Base-by-base conservation (phyloP, 2,113 vertebrate genomes). In the Pelvicachromis taeniatus region DNA sequence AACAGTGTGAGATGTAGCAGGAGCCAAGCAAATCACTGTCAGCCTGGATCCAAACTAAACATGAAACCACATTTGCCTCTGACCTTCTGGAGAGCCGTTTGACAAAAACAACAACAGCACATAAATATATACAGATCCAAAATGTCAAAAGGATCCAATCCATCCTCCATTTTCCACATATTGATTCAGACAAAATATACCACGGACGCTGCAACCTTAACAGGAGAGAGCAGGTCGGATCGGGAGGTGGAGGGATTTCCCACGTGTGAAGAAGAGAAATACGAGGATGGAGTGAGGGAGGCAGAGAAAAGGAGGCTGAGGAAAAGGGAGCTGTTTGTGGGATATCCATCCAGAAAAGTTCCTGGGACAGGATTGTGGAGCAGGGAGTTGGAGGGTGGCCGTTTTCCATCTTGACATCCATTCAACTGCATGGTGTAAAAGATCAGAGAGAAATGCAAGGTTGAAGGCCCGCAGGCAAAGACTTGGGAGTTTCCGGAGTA, bases 1-100 rank as follows among this genome's bases (percentile, higher is more conserved):
- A 87, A 81, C 86, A 85, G 61, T 81, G 84, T 92, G 88, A 92
- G 83, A 80, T 61, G 81, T 31, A 84, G 89, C 92, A 93, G 90
- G 88, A 82, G 80, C 87, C 48, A 61, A 87, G 82, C 55, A 86
- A 92, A 92, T 93, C 88, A 82, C 86, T 70, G 91, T 88, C 91
- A 89, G 78, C 80, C 50, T 13, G 50, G 73, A 92, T 90, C 89
- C 92, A 93, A 92, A 88, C 83, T 84, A 94, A 95, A 94, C 88
- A 92, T 59, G 73, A 87, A 92, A 91, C 91, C 88, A 55, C 88
- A 89, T 88, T 89, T 87, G 58, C 52, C 61, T 53, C 81, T 82
- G 85, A 82, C 87, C 88, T 92, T 89, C 85, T 85, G 65, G 21
- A 81, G 58, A 83, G 58, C 31, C 59, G 58, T 85, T 78, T 2